These are phyloP conservation scores for Porphyrio hochstetteri DNA, from an alignment of 2,113 vertebrate genomes.

Conservation along the genomic window DNA sequence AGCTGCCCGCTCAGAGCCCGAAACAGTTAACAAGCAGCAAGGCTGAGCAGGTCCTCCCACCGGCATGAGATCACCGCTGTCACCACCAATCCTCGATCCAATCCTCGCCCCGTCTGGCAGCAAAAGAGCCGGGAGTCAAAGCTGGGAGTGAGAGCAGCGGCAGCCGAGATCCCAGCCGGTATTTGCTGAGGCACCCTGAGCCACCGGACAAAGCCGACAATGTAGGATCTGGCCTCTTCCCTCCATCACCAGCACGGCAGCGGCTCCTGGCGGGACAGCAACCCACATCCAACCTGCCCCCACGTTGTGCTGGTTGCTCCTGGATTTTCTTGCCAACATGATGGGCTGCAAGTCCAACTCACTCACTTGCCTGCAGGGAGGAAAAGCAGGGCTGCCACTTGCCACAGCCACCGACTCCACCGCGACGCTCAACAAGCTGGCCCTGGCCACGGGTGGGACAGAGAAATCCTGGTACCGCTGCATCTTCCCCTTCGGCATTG, in stretches of 20 bases:
- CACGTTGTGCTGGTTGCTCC: background rate
- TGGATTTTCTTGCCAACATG: conserved; percentile 60
- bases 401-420: conserved; percentile 78
- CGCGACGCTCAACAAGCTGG: conserved; percentile 82
- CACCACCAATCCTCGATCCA: conserved; percentile 34
- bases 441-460: conserved; percentile 86
- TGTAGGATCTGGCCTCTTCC: conserved; percentile 45
- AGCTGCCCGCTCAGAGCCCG: background rate
- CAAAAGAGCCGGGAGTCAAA: conserved; percentile 29
- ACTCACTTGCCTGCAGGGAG: conserved; percentile 80
- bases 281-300: background rate
- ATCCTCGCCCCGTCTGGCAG: background rate
- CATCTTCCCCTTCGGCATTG: conserved; percentile 90
- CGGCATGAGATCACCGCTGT: conserved; percentile 39
- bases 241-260: background rate
- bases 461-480: conserved; percentile 93
- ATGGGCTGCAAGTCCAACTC: conserved; percentile 88
- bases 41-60: conserved; percentile 38
- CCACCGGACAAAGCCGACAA: background rate
- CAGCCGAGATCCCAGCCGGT: background rate
- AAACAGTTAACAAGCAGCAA: conserved; percentile 46
- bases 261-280: conserved; percentile 8
- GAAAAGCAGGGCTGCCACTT: conserved; percentile 69
- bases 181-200: fast-evolving
- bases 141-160: conserved; percentile 45